Percentiles rank a stretch among this genome's conserved stretches.
These are phyloP conservation scores for Chaetura pelagica DNA, from an alignment of 2,113 vertebrate species.

Conservation along the genomic window DNA sequence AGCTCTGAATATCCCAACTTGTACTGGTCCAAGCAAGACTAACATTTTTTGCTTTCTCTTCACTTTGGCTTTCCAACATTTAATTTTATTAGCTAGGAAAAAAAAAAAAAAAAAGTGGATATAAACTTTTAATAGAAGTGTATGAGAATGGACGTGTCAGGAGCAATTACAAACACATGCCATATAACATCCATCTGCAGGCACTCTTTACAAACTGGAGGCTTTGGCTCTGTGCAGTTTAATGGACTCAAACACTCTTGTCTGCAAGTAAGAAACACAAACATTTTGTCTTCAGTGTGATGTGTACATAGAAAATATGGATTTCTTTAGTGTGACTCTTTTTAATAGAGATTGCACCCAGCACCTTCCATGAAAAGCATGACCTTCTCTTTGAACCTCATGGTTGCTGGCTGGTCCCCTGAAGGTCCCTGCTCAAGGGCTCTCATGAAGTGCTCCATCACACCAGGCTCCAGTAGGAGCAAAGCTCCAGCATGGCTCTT, in stretches of 20 bases:
- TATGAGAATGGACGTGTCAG: not conserved
- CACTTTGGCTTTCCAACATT: not conserved
- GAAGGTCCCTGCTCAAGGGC: not conserved
- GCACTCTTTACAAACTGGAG: not conserved
- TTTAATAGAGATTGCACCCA: not conserved
- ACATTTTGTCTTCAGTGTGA: not conserved
- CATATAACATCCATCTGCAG: not conserved
- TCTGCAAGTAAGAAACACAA: not conserved
- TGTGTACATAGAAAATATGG: not conserved
- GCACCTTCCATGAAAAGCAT: not conserved
- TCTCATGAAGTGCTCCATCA: not conserved
- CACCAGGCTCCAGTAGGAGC: accelerated
- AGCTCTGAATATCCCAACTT: constrained; percentile 26
- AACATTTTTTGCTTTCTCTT: not conserved
- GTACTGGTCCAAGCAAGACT: not conserved
- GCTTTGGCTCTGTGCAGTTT: not conserved
- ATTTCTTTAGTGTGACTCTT: accelerated
- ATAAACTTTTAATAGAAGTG: constrained; percentile 26
- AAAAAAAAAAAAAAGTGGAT: not conserved
- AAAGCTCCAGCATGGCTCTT: not conserved
- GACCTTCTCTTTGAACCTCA: not conserved
- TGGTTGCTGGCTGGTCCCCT: not conserved
- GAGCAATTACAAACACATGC: not conserved
- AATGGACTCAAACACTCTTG: not conserved
- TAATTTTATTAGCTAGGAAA: constrained; percentile 29